Conservation (phyloP, 2,888 invertebrate species). For the Amphimallon solstitiale region DNA sequence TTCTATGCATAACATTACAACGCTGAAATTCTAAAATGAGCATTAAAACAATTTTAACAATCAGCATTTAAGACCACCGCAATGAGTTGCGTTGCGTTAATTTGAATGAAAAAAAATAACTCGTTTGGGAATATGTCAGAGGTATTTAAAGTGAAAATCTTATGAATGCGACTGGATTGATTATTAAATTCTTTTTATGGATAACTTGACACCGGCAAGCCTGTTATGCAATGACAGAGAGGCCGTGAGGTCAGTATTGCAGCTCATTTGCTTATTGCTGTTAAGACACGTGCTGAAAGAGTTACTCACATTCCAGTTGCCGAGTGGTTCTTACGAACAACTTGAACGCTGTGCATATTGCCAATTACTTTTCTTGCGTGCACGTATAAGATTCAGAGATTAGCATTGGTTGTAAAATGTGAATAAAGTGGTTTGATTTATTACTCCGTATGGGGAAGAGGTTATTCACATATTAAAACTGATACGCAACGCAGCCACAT, state of each 20-base stretch:
- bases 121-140: constrained; percentile 8
- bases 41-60: neutral
- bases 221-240: constrained; percentile 24
- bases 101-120: neutral
- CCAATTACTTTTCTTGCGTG: constrained; percentile 31
- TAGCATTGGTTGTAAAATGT: constrained; percentile 32
- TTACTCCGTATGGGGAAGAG: constrained; percentile 29
- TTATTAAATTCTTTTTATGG: constrained; percentile 33
- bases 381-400: constrained; percentile 32
- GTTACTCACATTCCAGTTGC: constrained; percentile 29
- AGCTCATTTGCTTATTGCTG: constrained; percentile 31
- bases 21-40: neutral
- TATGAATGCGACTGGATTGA: constrained; percentile 28
- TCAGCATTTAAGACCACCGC: too few species aligned
- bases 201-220: constrained; percentile 27
- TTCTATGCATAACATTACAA: neutral
- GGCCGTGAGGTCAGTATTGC: constrained; percentile 25
- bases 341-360: constrained; percentile 25
- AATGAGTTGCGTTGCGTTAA: neutral
- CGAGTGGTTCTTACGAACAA: constrained; percentile 19
- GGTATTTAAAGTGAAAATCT: constrained; percentile 12
- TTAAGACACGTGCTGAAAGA: constrained; percentile 30
- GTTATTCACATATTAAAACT: constrained; percentile 26
- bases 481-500: constrained; percentile 21
- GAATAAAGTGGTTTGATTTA: constrained; percentile 32